Evolutionary conservation across 2,113 vertebrate genomes (phyloP).

Genomic region (Amblyornis subalaris): DNA sequence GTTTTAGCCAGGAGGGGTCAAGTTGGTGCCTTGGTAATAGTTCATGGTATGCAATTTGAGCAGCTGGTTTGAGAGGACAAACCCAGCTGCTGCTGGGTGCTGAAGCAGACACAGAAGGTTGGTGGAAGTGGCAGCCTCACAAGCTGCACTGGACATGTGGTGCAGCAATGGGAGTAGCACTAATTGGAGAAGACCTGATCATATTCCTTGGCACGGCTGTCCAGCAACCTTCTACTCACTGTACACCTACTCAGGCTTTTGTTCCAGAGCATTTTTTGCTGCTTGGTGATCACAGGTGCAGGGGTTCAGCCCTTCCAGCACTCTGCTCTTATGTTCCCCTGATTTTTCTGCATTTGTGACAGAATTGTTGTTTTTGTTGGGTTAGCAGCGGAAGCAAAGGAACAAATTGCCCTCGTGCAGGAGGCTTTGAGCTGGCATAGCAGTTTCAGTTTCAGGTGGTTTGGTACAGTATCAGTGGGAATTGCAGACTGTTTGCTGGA

Average conservation of each 20-base stretch:
- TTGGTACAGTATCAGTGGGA: neutral
- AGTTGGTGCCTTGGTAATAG: slow-evolving; percentile 3
- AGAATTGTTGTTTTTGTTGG: neutral
- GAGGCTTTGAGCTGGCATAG: neutral
- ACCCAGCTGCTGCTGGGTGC: slow-evolving; percentile 11
- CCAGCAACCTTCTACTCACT: neutral
- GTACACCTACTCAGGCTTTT: neutral
- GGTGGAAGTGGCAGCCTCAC: neutral
- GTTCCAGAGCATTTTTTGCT: neutral
- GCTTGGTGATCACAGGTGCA: neutral
- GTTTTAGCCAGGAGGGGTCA: neutral
- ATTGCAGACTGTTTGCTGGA: neutral
- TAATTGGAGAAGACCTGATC: neutral
- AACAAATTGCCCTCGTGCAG: neutral
- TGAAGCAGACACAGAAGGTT: neutral
- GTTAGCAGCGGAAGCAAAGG: neutral
- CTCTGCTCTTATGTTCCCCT: neutral
- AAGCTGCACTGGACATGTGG: neutral
- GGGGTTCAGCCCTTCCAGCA: neutral
- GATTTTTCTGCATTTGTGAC: neutral
- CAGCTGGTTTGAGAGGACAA: neutral
- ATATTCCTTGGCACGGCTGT: neutral
- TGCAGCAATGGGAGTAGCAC: neutral
- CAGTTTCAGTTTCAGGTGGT: neutral
- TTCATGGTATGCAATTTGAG: slow-evolving; percentile 17